Evolutionary conservation across 2,888 invertebrate species (phyloP), one percentile per base, ranked within the genome.

Genomic region (Drosophila buzzatii): DNA sequence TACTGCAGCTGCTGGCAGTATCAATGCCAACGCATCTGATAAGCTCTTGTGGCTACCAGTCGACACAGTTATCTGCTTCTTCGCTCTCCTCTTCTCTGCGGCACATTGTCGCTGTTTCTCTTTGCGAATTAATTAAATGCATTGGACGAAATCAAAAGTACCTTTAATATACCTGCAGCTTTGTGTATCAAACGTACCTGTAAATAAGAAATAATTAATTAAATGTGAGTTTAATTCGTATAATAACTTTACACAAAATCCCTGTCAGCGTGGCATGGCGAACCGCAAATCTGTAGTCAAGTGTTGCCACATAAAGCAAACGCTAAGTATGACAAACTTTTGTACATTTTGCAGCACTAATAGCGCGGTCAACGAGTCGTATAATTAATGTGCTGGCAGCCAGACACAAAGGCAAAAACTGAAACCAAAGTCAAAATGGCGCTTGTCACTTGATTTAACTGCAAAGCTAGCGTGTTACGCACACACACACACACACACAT

Each of bases 281-380:
- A 49, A 58, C 42, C 53, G 39, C 27, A 45, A 61, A 66, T 49
- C 35, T 39, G 23, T n/a, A 60, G 42, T 47, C 33, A 23, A 58
- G 51, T 33, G 35, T 39, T 45, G 56, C 49, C 27, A 55, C 63
- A 74, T 63, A 66, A 73, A 73, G 61, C 57, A 12, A 49, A 52
- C 69, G 72, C 71, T 69, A 73, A 86, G 76, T 70, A 75, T 87
- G 70, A 64, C 74, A 90, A 85, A 90, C 71, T 82, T 85, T 85
- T 79, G 73, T 85, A 88, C 74, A 84, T 85, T 87, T 82, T 73
- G 57, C 52, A 82, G 79, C 82, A 67, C 76, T 84, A 79, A 89
- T 70, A 82, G 82, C 74, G 82, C 80, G 88, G 85, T 82, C 85
- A 85, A 90, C 88, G 88, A 88, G 85, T 79, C 85, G 90, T 85